Conservation (phyloP, 2,113 vertebrate species). For the Hypanus sabinus region DNA sequence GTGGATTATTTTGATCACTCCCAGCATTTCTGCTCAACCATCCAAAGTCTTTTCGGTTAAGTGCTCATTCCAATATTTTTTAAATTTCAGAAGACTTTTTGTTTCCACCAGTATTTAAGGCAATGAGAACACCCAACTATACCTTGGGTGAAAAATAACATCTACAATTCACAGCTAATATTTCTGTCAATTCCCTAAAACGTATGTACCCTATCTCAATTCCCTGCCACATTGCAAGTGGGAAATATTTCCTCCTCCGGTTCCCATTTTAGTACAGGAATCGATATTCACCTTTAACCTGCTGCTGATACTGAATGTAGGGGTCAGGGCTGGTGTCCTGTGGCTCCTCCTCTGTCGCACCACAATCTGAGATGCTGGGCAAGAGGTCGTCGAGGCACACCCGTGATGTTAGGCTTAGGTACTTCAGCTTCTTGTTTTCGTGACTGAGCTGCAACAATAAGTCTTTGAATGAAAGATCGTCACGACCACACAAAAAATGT, state of each 20-base stretch:
- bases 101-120: too few relatives aligned
- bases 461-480: background rate
- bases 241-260: background rate
- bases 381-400: slow-evolving; percentile 63
- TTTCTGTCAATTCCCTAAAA: background rate
- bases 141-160: too few relatives aligned
- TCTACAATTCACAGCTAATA: too few relatives aligned
- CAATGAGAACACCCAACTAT: too few relatives aligned
- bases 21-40: too few relatives aligned
- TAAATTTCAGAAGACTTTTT: too few relatives aligned
- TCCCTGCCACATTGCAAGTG: background rate
- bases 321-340: slow-evolving; percentile 51
- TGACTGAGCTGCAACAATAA: slow-evolving; percentile 55
- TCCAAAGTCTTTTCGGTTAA: too few relatives aligned
- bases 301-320: slow-evolving; percentile 60
- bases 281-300: slow-evolving; percentile 58
- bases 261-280: background rate
- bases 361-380: slow-evolving; percentile 63
- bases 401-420: slow-evolving; percentile 60
- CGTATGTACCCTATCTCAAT: background rate
- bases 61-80: too few relatives aligned
- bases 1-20: too few relatives aligned
- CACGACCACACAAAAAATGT: background rate
- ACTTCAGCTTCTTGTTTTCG: slow-evolving; percentile 69
- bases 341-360: slow-evolving; percentile 50